phyloP scores from a whole-genome alignment of 2,113 vertebrate genomes.

The Pongo abelii region DNA sequence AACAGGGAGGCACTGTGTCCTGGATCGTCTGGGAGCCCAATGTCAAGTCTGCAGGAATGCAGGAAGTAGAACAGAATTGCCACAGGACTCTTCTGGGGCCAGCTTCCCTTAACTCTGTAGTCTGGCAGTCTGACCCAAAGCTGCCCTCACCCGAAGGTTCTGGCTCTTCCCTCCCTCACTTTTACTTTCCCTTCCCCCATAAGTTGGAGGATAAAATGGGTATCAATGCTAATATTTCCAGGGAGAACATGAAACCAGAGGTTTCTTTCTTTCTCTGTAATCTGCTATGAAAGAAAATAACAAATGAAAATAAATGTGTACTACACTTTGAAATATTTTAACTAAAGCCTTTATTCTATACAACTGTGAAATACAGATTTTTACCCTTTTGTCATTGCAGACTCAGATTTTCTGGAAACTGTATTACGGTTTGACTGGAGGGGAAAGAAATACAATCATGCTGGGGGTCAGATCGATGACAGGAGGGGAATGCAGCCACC shows the following conservation, averaged over 20 bases:
- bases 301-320: conserved; percentile 59
- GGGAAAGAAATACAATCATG: conserved; percentile 58
- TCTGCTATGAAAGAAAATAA: conserved; percentile 41
- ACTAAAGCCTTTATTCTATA: conserved; percentile 89
- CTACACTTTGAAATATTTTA: conserved; percentile 74
- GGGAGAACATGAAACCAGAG: not conserved
- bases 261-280: conserved; percentile 5
- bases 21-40: not conserved
- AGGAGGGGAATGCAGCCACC: conserved; percentile 28
- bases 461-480: conserved; percentile 60
- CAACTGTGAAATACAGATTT: conserved; percentile 84
- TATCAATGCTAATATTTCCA: not conserved
- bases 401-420: conserved; percentile 79
- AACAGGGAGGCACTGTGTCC: not conserved
- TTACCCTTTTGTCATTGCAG: conserved; percentile 83
- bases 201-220: not conserved
- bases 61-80: not conserved
- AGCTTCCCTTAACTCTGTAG: not conserved
- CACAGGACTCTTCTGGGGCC: not conserved
- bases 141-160: not conserved
- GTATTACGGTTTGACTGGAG: conserved; percentile 68
- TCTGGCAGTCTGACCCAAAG: not conserved
- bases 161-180: not conserved
- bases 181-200: not conserved
- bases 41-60: not conserved